phyloP scores from a whole-genome alignment of 2,113 vertebrate genomes.

The Sapayoa aenigma region DNA sequence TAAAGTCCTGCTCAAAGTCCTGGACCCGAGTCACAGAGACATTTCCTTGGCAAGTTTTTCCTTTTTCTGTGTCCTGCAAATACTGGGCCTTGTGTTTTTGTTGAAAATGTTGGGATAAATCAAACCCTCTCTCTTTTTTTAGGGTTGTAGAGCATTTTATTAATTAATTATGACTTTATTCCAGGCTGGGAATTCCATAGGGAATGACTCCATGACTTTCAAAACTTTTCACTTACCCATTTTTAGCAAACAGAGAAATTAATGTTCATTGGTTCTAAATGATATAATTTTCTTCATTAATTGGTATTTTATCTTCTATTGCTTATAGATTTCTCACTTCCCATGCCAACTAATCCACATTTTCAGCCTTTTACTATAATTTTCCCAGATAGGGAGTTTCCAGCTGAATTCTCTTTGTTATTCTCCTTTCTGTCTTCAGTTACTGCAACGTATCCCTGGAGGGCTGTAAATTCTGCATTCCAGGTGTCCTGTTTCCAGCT shows the following conservation, averaged over 20 bases:
- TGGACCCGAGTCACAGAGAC: constrained; percentile 93
- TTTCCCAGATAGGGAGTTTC: not conserved
- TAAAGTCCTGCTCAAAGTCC: constrained; percentile 93
- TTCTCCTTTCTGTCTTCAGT: not conserved
- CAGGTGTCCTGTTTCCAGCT: not conserved
- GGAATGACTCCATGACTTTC: not conserved
- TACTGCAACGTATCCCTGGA: not conserved
- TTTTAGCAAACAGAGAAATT: not conserved
- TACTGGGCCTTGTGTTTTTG: not conserved
- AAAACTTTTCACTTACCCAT: not conserved
- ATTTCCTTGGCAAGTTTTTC: constrained; percentile 88
- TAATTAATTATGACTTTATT: not conserved
- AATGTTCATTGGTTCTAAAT: not conserved
- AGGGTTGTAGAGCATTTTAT: not conserved
- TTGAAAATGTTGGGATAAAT: not conserved
- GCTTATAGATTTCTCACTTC: not conserved
- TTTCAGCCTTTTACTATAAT: not conserved
- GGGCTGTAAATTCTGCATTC: not conserved
- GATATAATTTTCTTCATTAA: not conserved
- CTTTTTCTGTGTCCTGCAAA: not conserved
- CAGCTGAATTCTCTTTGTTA: not conserved
- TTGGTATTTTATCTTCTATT: not conserved
- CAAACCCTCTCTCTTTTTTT: not conserved
- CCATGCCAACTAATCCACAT: not conserved
- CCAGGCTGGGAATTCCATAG: not conserved